A percentile compares a stretch with the other conserved stretches of the same genome.
Evolutionary conservation across 2,113 vertebrate genomes (phyloP).

Genomic region (Casuarius casuarius): DNA sequence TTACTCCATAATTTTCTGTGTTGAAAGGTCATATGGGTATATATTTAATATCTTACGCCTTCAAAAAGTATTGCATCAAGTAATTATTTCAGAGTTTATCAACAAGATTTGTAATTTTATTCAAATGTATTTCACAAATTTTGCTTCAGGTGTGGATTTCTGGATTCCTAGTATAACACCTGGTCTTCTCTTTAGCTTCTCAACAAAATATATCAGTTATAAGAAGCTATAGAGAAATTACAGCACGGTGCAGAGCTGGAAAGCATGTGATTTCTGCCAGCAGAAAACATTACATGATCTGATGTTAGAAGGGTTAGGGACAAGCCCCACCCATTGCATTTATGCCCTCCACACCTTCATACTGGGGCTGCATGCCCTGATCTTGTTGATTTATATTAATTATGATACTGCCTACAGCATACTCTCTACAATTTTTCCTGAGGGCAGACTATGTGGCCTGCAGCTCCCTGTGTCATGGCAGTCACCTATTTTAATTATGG

Average conservation of each 20-base stretch:
- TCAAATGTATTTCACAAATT: neutral
- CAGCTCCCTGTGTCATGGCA: neutral
- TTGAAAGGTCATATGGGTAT: neutral
- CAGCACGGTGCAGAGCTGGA: neutral
- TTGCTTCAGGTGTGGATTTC: neutral
- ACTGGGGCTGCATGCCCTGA: neutral
- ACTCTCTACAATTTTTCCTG: neutral
- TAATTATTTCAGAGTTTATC: neutral
- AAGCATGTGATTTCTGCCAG: neutral
- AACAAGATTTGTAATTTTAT: neutral
- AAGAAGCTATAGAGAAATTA: neutral
- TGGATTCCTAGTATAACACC: neutral
- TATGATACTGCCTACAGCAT: rapidly evolving
- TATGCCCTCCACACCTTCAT: neutral
- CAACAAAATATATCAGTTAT: neutral
- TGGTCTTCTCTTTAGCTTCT: neutral
- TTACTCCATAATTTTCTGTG: neutral
- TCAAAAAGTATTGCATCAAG: neutral
- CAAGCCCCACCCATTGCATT: neutral
- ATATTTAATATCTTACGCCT: neutral
- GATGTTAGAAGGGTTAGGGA: neutral
- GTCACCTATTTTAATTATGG: neutral
- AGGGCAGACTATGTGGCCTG: neutral
- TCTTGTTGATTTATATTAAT: neutral
- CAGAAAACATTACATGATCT: neutral